Conservation (phyloP, 1,140 invertebrate genomes). For the Achroia grisella region DNA sequence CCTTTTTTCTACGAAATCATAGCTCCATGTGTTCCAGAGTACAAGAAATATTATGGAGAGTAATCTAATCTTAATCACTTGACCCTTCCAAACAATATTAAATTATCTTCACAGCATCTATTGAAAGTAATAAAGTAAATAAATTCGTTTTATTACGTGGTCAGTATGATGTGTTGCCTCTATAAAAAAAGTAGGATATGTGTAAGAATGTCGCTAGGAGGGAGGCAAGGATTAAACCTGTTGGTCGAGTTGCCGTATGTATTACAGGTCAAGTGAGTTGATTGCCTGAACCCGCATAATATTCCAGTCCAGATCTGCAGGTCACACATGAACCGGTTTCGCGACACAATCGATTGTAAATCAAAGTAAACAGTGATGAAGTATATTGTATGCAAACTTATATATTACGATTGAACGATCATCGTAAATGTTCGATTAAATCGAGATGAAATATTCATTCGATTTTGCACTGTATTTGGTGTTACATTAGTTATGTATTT, state of each 20-base stretch:
- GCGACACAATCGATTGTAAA: conserved; percentile 55
- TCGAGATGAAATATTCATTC: background rate
- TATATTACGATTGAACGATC: background rate
- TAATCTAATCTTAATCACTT: conserved; percentile 9
- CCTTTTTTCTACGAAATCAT: conserved; percentile 58
- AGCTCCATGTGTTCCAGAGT: conserved; percentile 39
- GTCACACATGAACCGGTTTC: conserved; percentile 36
- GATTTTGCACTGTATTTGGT: too few species aligned
- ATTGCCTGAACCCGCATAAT: conserved; percentile 54
- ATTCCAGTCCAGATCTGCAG: conserved; percentile 45
- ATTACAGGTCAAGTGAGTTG: conserved; percentile 47
- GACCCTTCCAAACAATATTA: background rate
- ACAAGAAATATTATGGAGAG: conserved; percentile 27
- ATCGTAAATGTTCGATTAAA: background rate
- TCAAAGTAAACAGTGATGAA: conserved; percentile 23
- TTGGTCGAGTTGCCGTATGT: conserved; percentile 48
- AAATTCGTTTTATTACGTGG: too few species aligned
- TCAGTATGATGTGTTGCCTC: background rate
- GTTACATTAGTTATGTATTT: too few species aligned
- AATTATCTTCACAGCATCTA: background rate
- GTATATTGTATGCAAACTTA: conserved; percentile 9
- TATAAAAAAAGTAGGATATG: conserved; percentile 2
- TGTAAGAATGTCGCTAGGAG: conserved; percentile 36
- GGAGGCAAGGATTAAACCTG: conserved; percentile 56
- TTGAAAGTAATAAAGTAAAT: background rate